Percentiles rank a stretch among this genome's conserved stretches.
Conservation (phyloP, 2,113 vertebrate genomes). For the Xyrauchen texanus region DNA sequence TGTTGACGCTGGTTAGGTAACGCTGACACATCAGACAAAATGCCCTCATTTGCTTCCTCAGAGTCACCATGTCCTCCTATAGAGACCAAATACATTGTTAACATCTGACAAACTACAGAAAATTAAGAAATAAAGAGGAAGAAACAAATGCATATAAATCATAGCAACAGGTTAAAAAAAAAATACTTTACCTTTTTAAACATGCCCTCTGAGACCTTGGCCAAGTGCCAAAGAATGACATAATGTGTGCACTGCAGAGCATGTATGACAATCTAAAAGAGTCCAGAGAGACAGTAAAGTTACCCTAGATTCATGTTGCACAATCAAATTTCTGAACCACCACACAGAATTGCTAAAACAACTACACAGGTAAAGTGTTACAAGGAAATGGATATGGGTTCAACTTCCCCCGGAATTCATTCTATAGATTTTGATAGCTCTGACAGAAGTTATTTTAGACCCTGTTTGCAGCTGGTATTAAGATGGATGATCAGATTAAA, state of each 20-base stretch:
- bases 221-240: conserved; percentile 96
- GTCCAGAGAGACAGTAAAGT: background rate
- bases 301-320: background rate
- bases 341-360: background rate
- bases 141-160: background rate
- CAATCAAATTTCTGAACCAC: background rate
- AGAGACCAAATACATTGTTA: conserved; percentile 40
- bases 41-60: conserved; percentile 98
- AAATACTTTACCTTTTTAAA: conserved; percentile 85
- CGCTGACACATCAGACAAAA: conserved; percentile 99
- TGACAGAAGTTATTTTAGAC: no score
- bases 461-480: no score
- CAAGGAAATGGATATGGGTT: no score
- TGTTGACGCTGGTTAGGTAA: conserved; percentile 98
- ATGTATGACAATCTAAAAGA: conserved; percentile 92
- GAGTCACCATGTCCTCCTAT: conserved; percentile 91
- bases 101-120: conserved; percentile 14
- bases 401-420: no score
- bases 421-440: no score
- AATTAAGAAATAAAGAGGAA: background rate
- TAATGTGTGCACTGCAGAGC: conserved; percentile 99
- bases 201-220: conserved; percentile 94
- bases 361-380: no score
- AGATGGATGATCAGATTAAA: no score
- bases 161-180: background rate